Percentiles rank a stretch among this genome's conserved stretches.
These are phyloP conservation scores for Eueides isabella DNA, from an alignment of 1,140 invertebrate species.

Conservation along the genomic window DNA sequence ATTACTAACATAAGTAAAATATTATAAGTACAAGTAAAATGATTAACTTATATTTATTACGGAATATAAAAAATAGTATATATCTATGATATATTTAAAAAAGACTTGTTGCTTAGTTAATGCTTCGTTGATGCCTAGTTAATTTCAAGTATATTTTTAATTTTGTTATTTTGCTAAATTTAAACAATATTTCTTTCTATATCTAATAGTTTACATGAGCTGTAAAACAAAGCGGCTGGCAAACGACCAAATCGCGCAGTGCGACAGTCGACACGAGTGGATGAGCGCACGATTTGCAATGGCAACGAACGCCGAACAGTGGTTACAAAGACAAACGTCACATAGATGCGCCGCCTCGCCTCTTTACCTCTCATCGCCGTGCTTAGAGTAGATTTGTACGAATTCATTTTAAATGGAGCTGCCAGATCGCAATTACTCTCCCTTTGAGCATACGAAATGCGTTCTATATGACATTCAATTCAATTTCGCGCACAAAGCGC, in stretches of 20 bases:
- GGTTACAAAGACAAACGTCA: constrained; percentile 52
- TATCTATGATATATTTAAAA: no score
- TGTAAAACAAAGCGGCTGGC: constrained; percentile 78
- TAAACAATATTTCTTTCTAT: constrained; percentile 71
- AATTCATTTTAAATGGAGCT: constrained; percentile 79
- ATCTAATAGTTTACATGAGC: constrained; percentile 73
- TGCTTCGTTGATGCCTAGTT: no score
- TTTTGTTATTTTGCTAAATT: constrained; percentile 73
- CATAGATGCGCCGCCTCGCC: constrained; percentile 42
- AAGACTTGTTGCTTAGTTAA: no score
- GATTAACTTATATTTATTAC: no score
- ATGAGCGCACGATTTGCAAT: constrained; percentile 66
- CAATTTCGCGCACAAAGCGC: constrained; percentile 75
- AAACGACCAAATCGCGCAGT: constrained; percentile 70
- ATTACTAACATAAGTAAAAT: no score
- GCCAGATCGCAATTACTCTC: constrained; percentile 76
- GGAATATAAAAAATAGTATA: no score
- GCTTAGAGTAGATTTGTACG: constrained; percentile 69
- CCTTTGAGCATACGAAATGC: constrained; percentile 76
- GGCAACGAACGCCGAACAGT: constrained; percentile 51
- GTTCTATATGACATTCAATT: constrained; percentile 78
- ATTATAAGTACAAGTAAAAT: no score
- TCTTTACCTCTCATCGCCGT: constrained; percentile 49
- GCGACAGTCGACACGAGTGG: constrained; percentile 71
- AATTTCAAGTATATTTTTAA: no score